Evolutionary conservation across 2,797 vertebrate species (phyloP).

Genomic region (Myripristis jacobus): DNA sequence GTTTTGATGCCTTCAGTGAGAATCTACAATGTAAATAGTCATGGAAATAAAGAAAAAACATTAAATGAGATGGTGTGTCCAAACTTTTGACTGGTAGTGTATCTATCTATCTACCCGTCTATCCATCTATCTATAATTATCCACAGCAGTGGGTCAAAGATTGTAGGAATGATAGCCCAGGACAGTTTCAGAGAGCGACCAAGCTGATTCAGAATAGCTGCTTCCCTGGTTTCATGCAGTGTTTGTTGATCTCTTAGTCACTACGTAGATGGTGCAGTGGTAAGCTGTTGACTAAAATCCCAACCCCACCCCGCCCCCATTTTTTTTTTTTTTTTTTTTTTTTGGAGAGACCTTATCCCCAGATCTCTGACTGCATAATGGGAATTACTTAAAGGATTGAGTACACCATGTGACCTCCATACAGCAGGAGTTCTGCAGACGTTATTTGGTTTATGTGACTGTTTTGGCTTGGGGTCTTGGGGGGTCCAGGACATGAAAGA

Average conservation of each 20-base stretch:
- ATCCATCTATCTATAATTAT: too few species aligned
- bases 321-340: slow-evolving; percentile 73
- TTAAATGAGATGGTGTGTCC: too few species aligned
- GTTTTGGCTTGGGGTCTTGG: too few species aligned
- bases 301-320: too few species aligned
- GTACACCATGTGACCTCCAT: slow-evolving; percentile 77
- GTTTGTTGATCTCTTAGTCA: slow-evolving; percentile 55
- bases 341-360: slow-evolving; percentile 64
- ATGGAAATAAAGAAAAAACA: too few species aligned
- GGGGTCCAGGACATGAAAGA: too few species aligned
- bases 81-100: too few species aligned
- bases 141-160: slow-evolving; percentile 7
- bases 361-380: slow-evolving; percentile 65
- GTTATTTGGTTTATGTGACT: background rate
- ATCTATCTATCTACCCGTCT: too few species aligned
- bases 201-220: slow-evolving; percentile 34
- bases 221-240: slow-evolving; percentile 60
- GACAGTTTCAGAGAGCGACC: slow-evolving; percentile 12
- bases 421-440: slow-evolving; percentile 34
- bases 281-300: slow-evolving; percentile 72
- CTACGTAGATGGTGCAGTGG: slow-evolving; percentile 36
- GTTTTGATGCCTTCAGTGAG: too few species aligned
- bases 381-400: slow-evolving; percentile 79
- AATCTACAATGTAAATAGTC: too few species aligned
- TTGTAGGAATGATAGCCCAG: background rate